A percentile compares a stretch with the other conserved stretches of the same genome.
These are phyloP conservation scores for Gopherus evgoodei DNA, from an alignment of 2,113 vertebrate genomes.

Conservation along the genomic window DNA sequence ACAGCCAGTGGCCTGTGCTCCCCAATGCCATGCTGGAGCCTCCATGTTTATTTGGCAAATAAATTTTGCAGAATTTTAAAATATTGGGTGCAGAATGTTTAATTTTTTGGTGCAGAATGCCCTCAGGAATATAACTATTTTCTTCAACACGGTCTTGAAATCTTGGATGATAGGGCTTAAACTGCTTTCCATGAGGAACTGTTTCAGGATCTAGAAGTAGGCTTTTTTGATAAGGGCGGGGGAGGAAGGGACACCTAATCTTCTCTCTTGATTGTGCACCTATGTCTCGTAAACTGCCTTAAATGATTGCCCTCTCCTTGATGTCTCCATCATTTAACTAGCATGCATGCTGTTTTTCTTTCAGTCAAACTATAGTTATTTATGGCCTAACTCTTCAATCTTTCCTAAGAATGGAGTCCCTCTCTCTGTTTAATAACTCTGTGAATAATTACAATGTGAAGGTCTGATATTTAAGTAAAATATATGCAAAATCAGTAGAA, in stretches of 20 bases:
- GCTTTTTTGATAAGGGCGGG: background rate
- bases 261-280: background rate
- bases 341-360: background rate
- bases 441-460: background rate
- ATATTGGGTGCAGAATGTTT: no score
- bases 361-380: background rate
- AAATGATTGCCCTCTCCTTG: background rate
- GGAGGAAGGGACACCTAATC: background rate
- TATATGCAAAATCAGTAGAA: background rate
- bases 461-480: background rate
- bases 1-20: no score
- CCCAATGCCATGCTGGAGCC: no score
- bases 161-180: background rate
- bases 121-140: background rate
- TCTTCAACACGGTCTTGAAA: background rate
- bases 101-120: no score
- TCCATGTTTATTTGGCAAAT: no score
- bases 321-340: background rate
- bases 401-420: background rate
- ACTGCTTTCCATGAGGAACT: background rate
- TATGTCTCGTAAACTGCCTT: background rate
- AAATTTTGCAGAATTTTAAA: no score
- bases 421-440: background rate
- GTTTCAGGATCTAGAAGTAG: fast-evolving
- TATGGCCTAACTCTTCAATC: background rate